Base-by-base conservation (phyloP, 2,797 vertebrate species). In the Tolypeutes matacus region DNA sequence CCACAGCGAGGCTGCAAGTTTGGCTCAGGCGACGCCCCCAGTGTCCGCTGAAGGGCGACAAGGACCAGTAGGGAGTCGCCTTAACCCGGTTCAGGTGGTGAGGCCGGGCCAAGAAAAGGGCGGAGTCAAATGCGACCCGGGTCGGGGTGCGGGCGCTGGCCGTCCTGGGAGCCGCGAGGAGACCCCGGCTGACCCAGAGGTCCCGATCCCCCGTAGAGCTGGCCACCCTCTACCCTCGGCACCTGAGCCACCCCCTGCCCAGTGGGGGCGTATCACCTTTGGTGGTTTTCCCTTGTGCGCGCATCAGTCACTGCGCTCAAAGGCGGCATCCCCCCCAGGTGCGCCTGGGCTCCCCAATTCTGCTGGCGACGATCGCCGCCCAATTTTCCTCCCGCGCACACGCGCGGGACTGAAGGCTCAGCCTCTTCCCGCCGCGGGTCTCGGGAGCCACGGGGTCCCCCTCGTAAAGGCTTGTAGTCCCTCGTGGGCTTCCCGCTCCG, bases 141-240 rank as follows among this genome's bases (percentile, higher is more conserved):
- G 9, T 5, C 0, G 0, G 11, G 1, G 12, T 0, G 31, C 5
- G 20, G 15, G 2, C 0, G 23, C 23, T 0, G 6, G 4, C 7
- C 0, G 12, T 10, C 0, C 1, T 0, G 3, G 0, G 51, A 3
- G 72, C 42, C 0, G 1, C n/a, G 0, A 0, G 5, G 20, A 15
- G 21, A 29, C 23, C 49, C 2, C 27, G 1, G 21, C 13, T 0
- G 29, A 10, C 7, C 10, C 10, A 1, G 36, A 10, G 51, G 11
- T 18, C 73, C 46, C 3, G 13, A 4, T 29, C 56, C 3, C 0
- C 31, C 3, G n/a, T 5, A 15, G 14, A 56, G 29, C n/a, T 1
- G 0, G n/a, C 36, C 64, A 14, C 27, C 36, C 1, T 39, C 27
- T 3, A 29, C 17, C 18, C 65, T 29, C 4, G 7, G 81, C 42